phyloP scores from a whole-genome alignment of 2,888 invertebrate genomes.

The Sclerodermus sp. region DNA sequence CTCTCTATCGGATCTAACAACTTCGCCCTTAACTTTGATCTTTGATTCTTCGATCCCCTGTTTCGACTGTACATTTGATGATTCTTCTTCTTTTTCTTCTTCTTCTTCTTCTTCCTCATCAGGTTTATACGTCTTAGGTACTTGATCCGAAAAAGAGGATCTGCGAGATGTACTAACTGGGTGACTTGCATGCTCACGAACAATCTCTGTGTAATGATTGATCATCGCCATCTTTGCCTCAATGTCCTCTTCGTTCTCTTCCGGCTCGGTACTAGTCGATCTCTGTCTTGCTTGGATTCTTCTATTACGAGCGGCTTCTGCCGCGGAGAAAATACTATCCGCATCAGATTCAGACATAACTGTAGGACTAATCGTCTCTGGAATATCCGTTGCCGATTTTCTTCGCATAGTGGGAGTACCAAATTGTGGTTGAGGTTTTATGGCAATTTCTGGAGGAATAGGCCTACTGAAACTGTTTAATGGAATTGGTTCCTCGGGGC shows the following conservation, averaged over 20 bases:
- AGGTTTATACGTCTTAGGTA: neutral
- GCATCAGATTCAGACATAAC: conserved; percentile 50
- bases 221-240: conserved; percentile 61
- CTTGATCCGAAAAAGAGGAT: conserved; percentile 15
- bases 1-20: neutral
- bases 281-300: conserved; percentile 42
- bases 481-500: conserved; percentile 45
- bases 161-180: conserved; percentile 6
- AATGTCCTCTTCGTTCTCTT: conserved; percentile 43
- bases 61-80: too few species aligned
- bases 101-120: neutral
- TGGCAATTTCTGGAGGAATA: conserved; percentile 49
- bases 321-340: conserved; percentile 50
- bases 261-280: conserved; percentile 40
- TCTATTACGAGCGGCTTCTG: conserved; percentile 52
- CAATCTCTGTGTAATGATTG: conserved; percentile 80
- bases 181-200: conserved; percentile 66
- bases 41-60: conserved; percentile 24
- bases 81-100: neutral
- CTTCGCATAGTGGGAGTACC: conserved; percentile 43
- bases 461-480: conserved; percentile 46
- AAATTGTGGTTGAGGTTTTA: conserved; percentile 25
- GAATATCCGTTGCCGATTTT: conserved; percentile 39
- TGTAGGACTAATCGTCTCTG: conserved; percentile 30
- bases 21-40: conserved; percentile 8